Evolutionary conservation across 2,797 vertebrate genomes (phyloP).

Genomic region (Choloepus didactylus): DNA sequence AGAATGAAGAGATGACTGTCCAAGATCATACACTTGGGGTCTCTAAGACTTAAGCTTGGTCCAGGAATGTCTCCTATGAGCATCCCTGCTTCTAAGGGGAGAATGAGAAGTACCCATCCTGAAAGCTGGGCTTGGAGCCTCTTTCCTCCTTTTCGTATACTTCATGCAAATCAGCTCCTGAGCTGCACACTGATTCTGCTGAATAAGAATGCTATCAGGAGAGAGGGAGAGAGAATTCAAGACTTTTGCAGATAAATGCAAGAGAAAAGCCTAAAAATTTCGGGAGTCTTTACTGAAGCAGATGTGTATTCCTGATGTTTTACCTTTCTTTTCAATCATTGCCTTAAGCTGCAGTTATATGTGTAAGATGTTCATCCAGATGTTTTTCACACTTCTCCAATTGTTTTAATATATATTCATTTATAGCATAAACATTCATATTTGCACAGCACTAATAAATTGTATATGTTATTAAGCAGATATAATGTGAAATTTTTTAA

Average conservation of each 20-base stretch:
- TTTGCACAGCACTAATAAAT: neutral
- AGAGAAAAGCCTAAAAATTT: neutral
- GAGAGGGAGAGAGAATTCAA: neutral
- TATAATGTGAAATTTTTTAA: neutral
- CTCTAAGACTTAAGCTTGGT: fast-evolving
- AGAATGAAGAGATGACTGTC: neutral
- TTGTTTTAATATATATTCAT: neutral
- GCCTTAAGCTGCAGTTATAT: neutral
- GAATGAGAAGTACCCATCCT: neutral
- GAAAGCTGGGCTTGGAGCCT: fast-evolving
- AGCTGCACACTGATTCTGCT: too few relatives aligned
- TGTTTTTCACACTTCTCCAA: neutral
- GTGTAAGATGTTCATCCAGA: neutral
- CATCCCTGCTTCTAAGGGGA: neutral
- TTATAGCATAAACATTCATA: too few relatives aligned
- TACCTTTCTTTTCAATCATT: neutral
- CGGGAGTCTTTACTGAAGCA: neutral
- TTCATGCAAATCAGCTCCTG: neutral
- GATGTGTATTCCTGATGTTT: neutral
- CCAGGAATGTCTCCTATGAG: neutral
- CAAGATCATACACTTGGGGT: neutral
- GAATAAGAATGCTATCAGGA: neutral
- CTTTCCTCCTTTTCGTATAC: too few relatives aligned
- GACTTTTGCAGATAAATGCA: neutral
- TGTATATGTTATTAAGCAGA: neutral